Conservation (phyloP, 2,888 invertebrate species). For the Leptopilina myrica region DNA sequence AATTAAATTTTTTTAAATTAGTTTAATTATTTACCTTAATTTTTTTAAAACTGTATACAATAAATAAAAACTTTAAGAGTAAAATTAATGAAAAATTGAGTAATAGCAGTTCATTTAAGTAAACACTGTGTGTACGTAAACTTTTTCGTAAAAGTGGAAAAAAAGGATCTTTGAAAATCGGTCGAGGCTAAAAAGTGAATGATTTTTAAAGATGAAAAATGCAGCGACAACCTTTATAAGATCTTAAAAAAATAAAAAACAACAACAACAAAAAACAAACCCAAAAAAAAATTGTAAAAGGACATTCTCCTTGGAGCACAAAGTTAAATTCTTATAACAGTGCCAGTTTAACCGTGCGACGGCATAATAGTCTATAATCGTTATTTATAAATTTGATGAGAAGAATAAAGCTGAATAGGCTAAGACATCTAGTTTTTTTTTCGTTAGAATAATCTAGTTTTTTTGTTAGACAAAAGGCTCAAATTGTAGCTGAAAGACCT, state of each 20-base stretch:
- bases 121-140: no score
- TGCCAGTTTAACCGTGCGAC: conserved; percentile 57
- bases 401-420: conserved; percentile 46
- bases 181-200: no score
- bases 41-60: no score
- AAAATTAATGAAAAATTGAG: no score
- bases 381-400: conserved; percentile 59
- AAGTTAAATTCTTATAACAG: conserved; percentile 51
- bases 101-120: no score
- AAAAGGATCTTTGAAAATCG: no score
- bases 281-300: not conserved
- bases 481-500: conserved; percentile 58
- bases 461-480: conserved; percentile 56
- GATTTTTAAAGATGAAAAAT: not conserved
- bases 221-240: not conserved
- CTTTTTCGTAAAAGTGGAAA: no score
- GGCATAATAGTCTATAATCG: conserved; percentile 55
- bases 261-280: not conserved
- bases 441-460: conserved; percentile 53
- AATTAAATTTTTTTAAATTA: no score
- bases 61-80: no score
- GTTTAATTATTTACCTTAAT: no score
- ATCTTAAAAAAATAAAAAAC: not conserved
- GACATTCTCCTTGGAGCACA: conserved; percentile 43
- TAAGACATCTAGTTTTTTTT: conserved; percentile 49